phyloP scores from a whole-genome alignment of 2,797 vertebrate species.

The Thunnus albacares region DNA sequence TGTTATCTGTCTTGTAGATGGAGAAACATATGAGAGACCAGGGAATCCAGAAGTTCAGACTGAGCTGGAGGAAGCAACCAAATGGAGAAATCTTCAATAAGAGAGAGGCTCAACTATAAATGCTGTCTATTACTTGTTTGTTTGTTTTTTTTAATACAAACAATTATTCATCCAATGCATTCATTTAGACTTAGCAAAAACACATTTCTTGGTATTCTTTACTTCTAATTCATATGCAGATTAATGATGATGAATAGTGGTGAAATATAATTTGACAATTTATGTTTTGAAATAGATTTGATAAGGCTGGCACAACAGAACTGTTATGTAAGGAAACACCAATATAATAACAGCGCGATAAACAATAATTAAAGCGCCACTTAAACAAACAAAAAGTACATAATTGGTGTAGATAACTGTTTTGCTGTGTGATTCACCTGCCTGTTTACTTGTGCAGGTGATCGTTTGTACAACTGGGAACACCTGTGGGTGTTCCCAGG shows the following conservation, averaged over 20 bases:
- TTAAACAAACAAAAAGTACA: background rate
- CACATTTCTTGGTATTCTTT: conserved; percentile 1
- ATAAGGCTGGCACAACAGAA: conserved; percentile 9
- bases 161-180: background rate
- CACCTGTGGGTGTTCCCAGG: too few species aligned
- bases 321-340: background rate
- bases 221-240: conserved; percentile 29
- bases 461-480: too few species aligned
- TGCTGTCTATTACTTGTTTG: background rate
- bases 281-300: conserved; percentile 10
- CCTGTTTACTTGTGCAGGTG: too few species aligned
- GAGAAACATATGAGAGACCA: background rate
- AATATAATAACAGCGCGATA: background rate
- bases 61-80: conserved; percentile 23
- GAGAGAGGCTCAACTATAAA: background rate
- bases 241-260: conserved; percentile 11
- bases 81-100: conserved; percentile 3
- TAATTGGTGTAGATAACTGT: background rate
- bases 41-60: conserved; percentile 6
- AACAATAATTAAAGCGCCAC: conserved; percentile 4
- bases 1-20: background rate
- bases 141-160: background rate
- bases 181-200: conserved; percentile 18
- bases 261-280: conserved; percentile 17
- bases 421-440: too few species aligned